These are phyloP conservation scores for Tamandua tetradactyla DNA, from an alignment of 2,797 vertebrate genomes.

Conservation along the genomic window DNA sequence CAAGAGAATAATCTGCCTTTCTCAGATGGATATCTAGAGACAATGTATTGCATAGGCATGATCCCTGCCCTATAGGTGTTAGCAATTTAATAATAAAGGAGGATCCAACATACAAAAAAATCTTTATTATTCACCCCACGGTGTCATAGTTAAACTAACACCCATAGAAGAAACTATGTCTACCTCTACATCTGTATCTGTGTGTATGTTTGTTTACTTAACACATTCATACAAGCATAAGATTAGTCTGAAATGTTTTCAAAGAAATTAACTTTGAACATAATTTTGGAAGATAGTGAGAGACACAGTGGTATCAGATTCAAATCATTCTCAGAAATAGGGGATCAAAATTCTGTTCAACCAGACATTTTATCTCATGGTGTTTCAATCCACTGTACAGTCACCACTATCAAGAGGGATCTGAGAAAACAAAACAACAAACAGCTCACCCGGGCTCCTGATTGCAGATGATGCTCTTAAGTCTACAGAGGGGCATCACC, in stretches of 20 bases:
- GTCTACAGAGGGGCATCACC: neutral
- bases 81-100: neutral
- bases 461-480: neutral
- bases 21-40: neutral
- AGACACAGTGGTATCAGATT: neutral
- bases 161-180: neutral
- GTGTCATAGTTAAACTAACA: neutral
- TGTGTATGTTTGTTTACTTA: neutral
- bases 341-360: neutral
- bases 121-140: neutral
- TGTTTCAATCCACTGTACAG: neutral
- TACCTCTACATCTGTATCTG: neutral
- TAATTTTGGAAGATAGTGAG: neutral
- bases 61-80: neutral
- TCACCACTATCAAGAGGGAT: accelerated
- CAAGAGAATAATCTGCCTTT: conserved; percentile 18
- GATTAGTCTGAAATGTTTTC: neutral
- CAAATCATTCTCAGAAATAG: neutral
- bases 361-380: neutral
- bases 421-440: neutral
- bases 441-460: neutral
- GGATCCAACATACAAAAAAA: neutral
- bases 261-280: neutral
- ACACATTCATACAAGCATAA: neutral
- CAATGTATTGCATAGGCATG: neutral